Base-by-base conservation (phyloP, 1,140 invertebrate species). In the Sarcophaga bullata region DNA sequence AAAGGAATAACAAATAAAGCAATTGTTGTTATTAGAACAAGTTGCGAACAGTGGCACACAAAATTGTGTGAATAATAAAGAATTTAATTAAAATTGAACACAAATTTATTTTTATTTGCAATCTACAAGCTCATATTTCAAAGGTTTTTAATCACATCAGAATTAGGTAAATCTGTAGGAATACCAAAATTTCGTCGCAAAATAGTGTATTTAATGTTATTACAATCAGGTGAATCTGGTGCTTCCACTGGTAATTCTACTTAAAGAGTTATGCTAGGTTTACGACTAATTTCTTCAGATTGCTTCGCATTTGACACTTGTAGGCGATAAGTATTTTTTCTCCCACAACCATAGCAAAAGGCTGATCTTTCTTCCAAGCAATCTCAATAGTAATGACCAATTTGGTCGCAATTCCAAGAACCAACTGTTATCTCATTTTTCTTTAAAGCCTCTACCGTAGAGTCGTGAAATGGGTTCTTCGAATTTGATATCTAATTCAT, bases 341-440 rank as follows among this genome's bases (percentile, higher is more conserved):
- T 37, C 8, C 72, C 72, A 46, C 72, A 73, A 13, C 72, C 72
- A 13, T 73, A 73, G 9, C 72, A 73, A 46, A 73, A 73, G 0
- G 46, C 25, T 73, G 72, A 13, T 46, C 72, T 19, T 46, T 73
- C 25, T 46, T 73, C 72, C 13, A 73, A 25, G 46, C 72, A 73
- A 48, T 80, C 76, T 80, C 68, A 15, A 11, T 46, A 73, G 25
- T 73, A 46, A 46, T 73, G 80, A 11, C 72, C 72, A 11, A 46
- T 13, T 13, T 46, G 72, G 11, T 73, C 72, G 11, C 72, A 73
- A 46, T 73, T 73, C 72, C 72, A 73, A 15, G 37, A 73, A 5
- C 72, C 10, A 73, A 8, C 19, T 15, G 54, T 80, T 58, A 10
- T 9, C 46, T 73, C 72, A 11, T 37, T 8, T 25, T 25, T 25